Percentiles rank a stretch among this genome's conserved stretches.
Evolutionary conservation across 1,140 invertebrate genomes (phyloP).

Genomic region (Eumaeus atala): DNA sequence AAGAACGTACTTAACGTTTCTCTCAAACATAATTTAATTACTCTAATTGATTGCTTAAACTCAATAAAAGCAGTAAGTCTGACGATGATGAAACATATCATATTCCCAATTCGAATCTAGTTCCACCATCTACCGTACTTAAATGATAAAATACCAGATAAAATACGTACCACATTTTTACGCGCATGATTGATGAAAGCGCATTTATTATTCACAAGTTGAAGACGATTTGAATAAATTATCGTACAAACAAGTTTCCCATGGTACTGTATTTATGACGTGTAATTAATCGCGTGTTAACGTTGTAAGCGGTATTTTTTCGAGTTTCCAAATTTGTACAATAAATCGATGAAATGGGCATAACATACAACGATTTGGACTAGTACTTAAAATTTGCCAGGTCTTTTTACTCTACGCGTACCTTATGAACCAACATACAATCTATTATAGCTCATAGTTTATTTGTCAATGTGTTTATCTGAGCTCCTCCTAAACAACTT

Average conservation of each 20-base stretch:
- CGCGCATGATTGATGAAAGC: conserved; percentile 12
- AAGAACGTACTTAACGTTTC: too few species aligned
- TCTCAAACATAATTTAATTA: too few species aligned
- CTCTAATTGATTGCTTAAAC: too few species aligned
- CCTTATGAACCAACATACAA: too few species aligned
- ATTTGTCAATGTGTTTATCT: too few species aligned
- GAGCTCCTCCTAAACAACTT: too few species aligned
- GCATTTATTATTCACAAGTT: conserved; percentile 3
- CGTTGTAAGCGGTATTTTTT: conserved; percentile 1
- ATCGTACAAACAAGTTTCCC: conserved; percentile 8
- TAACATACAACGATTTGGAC: too few species aligned
- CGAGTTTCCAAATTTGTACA: neutral
- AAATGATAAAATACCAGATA: conserved; percentile 4
- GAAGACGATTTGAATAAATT: conserved; percentile 14
- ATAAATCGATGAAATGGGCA: too few species aligned
- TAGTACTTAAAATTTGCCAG: too few species aligned
- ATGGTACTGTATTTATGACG: conserved; percentile 4
- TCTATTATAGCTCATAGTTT: too few species aligned
- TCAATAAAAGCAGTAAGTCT: too few species aligned
- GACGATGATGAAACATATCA: neutral
- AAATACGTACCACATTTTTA: conserved; percentile 3
- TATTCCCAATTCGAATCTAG: conserved; percentile 2
- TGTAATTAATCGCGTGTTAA: conserved; percentile 1
- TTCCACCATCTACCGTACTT: neutral
- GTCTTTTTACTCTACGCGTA: too few species aligned